phyloP scores from a whole-genome alignment of 1,140 invertebrate genomes.

The Sitophilus oryzae region DNA sequence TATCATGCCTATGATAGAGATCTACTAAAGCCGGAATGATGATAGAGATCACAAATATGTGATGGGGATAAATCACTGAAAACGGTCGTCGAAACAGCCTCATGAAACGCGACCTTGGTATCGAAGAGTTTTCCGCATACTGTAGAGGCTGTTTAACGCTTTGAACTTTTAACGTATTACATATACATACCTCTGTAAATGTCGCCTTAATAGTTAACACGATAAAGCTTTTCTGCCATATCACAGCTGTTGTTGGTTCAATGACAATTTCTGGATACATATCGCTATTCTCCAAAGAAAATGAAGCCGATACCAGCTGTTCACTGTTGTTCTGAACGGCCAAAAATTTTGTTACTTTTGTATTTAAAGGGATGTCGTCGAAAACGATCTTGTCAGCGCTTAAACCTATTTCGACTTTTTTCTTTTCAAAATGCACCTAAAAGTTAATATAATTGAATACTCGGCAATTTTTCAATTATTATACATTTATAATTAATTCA shows the following conservation, averaged over 20 bases:
- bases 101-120: too few species aligned
- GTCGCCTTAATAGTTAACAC: constrained; percentile 14
- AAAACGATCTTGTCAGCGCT: constrained; percentile 18
- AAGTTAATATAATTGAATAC: too few species aligned
- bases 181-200: constrained; percentile 6
- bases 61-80: too few species aligned
- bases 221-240: constrained; percentile 18
- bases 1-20: too few species aligned
- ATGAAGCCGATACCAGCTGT: constrained; percentile 4
- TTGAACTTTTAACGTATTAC: background rate
- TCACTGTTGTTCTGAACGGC: constrained; percentile 23
- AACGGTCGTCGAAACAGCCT: too few species aligned
- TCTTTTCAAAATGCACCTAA: constrained; percentile 17
- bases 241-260: constrained; percentile 11
- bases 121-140: too few species aligned
- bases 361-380: constrained; percentile 26
- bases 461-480: too few species aligned
- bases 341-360: constrained; percentile 13
- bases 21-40: too few species aligned
- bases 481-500: too few species aligned
- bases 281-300: constrained; percentile 12
- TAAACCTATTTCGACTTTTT: constrained; percentile 11
- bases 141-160: too few species aligned
- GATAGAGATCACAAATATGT: too few species aligned
- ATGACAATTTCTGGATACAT: constrained; percentile 19